These are phyloP conservation scores for Zonitis immaculata DNA, from an alignment of 2,888 invertebrate species.

Conservation along the genomic window DNA sequence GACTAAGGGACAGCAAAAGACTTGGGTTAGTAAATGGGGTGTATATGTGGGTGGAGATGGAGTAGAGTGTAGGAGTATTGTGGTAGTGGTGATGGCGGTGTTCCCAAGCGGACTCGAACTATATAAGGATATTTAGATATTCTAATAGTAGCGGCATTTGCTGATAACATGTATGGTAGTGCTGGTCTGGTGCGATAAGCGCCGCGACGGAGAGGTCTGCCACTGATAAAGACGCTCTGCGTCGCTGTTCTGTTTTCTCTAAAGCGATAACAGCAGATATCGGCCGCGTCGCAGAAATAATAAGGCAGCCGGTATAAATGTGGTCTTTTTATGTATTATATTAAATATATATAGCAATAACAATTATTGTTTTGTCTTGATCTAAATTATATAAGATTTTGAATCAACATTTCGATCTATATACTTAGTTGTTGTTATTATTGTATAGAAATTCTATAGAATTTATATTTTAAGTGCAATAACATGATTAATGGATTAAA, in stretches of 20 bases:
- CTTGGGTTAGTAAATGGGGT: neutral
- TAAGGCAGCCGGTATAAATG: conserved; percentile 38
- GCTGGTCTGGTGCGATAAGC: conserved; percentile 48
- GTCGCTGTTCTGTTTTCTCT: conserved; percentile 45
- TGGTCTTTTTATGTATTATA: conserved; percentile 16
- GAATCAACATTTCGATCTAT: neutral
- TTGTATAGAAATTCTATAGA: too few species aligned
- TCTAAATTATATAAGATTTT: neutral
- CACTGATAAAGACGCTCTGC: conserved; percentile 48
- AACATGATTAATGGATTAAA: neutral
- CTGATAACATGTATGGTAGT: conserved; percentile 48
- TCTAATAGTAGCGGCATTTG: conserved; percentile 49
- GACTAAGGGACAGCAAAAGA: conserved; percentile 4
- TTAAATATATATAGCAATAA: too few species aligned
- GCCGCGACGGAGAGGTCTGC: conserved; percentile 44
- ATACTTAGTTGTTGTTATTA: too few species aligned
- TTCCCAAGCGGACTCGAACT: conserved; percentile 39
- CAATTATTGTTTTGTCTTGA: neutral
- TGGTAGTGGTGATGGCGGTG: conserved; percentile 29
- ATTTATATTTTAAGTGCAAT: neutral
- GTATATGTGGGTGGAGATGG: neutral
- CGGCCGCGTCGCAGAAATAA: conserved; percentile 44
- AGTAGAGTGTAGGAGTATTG: conserved; percentile 4
- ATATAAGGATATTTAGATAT: conserved; percentile 51
- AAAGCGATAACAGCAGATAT: conserved; percentile 39